Evolutionary conservation across 92 coral and sea anemone species (phyloP).

Genomic region (Anthopleura xanthogrammica): DNA sequence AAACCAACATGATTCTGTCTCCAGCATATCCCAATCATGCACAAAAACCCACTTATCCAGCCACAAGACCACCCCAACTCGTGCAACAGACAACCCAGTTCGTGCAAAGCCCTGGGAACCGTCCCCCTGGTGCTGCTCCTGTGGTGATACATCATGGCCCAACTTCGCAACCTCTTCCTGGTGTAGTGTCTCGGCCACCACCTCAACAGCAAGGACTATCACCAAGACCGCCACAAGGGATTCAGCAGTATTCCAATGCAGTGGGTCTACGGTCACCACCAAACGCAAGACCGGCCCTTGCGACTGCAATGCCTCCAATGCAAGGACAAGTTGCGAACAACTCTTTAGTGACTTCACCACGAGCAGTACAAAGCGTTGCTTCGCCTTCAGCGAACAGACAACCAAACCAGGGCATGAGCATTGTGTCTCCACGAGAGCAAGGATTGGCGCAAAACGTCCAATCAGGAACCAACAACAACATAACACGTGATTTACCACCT

Average conservation of each 20-base stretch:
- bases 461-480: neutral
- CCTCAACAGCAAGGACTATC: neutral
- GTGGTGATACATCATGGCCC: conserved; percentile 1
- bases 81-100: conserved; percentile 28
- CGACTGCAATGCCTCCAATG: neutral
- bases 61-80: conserved; percentile 16
- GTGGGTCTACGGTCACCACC: conserved; percentile 17
- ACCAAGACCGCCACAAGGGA: neutral
- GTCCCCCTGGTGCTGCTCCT: conserved; percentile 1
- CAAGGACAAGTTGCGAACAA: neutral
- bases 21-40: conserved; percentile 24
- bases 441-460: neutral
- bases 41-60: conserved; percentile 16
- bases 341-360: conserved; percentile 2
- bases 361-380: conserved; percentile 1
- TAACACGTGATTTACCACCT: conserved; percentile 63
- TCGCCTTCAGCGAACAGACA: neutral
- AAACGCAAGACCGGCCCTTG: neutral
- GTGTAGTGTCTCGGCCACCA: conserved; percentile 10
- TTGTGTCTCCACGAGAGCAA: conserved; percentile 19
- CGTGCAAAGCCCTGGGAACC: conserved; percentile 11
- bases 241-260: conserved; percentile 4
- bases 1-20: conserved; percentile 43
- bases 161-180: neutral
- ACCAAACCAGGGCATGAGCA: neutral